Conservation (phyloP, 2,113 vertebrate genomes). For the Formicarius rufipectus region DNA sequence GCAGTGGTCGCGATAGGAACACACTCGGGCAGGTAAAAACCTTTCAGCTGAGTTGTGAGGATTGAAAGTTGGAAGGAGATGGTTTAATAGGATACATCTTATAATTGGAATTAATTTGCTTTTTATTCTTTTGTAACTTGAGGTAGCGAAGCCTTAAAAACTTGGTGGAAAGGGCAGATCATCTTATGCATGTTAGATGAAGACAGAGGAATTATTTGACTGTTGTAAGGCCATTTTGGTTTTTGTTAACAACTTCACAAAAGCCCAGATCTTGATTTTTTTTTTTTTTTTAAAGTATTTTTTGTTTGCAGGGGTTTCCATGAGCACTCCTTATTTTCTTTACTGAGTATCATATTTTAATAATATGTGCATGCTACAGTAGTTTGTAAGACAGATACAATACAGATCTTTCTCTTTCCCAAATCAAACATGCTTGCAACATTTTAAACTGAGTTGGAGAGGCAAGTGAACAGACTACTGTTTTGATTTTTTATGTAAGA, state of each 20-base stretch:
- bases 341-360: neutral
- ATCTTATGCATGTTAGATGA: neutral
- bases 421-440: neutral
- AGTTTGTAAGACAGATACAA: neutral
- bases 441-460: neutral
- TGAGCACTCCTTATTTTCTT: neutral
- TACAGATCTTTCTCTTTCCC: neutral
- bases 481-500: neutral
- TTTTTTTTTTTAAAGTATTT: neutral
- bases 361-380: neutral
- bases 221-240: neutral
- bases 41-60: neutral
- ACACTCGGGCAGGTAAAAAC: slow-evolving; percentile 89
- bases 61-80: neutral
- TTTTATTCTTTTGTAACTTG: neutral
- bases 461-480: neutral
- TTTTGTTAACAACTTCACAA: neutral
- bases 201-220: neutral
- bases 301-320: neutral
- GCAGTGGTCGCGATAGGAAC: slow-evolving; percentile 95
- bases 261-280: neutral
- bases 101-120: neutral
- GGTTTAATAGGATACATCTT: accelerated
- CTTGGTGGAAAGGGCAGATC: neutral
- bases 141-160: neutral